Base-by-base conservation (phyloP, 2,888 invertebrate genomes). In the Drosophila nigritarsus region DNA sequence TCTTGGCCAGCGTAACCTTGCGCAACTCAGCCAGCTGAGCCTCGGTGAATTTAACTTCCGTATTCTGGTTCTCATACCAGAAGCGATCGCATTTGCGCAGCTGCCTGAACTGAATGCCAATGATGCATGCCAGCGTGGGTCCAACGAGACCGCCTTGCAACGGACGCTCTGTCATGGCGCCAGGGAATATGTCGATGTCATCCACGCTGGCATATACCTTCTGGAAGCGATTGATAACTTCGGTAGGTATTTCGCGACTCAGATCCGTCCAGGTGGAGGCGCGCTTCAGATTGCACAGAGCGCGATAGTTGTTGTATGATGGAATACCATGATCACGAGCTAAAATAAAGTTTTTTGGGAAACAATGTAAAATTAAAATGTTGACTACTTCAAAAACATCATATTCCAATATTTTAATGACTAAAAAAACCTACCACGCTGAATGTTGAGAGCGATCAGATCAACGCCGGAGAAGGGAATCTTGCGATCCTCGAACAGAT, bases 111-210 rank as follows among this genome's bases (percentile, higher is more conserved):
- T 99, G 99, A 60, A 97, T 97, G 62, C 98, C 99, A 83, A 99
- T 98, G 87, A 99, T 97, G 91, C 98, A 97, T 18, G 98, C 98
- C 91, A 99, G 97, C 0, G 99, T 99, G 0, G 99, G 99, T 5
- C 99, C 99, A 0, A 99, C 97, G 0, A 98, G 94, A 8, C 98
- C 98, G 8, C 99, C 99, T 89, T 97, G 97, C 8, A 98, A 94
- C 0, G 97, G 97, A 55, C 96, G 94, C 92, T 97, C 97, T 83
- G 98, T 97, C 96, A 99, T 96, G 3, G 98, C 97, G 29, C 99
- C 99, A 0, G 98, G 97, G 95, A 99, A 99, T 3, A 99, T 94
- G 93, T 99, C 98, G 65, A 99, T 98, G 92, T 99, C 99, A 89
- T 99, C 98, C 0, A 99, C 98, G 3, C 97, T 96, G 0, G 96